A percentile compares a stretch with the other conserved stretches of the same genome.
These are phyloP conservation scores for Darevskia nairensis DNA, from an alignment of 2,797 vertebrate genomes.

Conservation along the genomic window DNA sequence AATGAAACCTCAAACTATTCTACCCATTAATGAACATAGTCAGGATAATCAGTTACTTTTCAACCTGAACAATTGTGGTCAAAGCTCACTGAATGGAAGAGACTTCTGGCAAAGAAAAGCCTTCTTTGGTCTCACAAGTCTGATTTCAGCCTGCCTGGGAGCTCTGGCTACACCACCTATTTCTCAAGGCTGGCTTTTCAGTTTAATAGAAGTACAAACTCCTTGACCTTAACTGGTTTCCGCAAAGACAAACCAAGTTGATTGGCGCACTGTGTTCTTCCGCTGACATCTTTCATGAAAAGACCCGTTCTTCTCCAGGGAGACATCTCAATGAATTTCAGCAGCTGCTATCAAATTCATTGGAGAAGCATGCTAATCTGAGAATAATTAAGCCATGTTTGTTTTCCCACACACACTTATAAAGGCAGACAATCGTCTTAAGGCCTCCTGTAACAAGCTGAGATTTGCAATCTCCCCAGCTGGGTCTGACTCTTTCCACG, in stretches of 20 bases:
- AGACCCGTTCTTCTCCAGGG: neutral
- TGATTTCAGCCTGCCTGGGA: neutral
- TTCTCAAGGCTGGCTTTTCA: conserved; percentile 6
- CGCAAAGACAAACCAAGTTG: neutral
- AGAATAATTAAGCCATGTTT: conserved; percentile 38
- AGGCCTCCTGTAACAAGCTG: neutral
- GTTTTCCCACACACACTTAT: conserved; percentile 39
- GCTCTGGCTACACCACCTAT: neutral
- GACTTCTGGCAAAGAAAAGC: neutral
- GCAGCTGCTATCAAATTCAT: conserved; percentile 17
- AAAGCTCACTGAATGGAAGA: conserved; percentile 2
- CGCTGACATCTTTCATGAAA: neutral
- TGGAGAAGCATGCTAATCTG: conserved; percentile 11
- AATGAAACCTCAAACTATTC: conserved; percentile 10
- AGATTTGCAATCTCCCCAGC: neutral
- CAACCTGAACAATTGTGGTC: neutral
- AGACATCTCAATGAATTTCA: conserved; percentile 5
- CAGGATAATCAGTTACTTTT: conserved; percentile 31
- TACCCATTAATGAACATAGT: neutral
- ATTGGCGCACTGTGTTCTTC: neutral
- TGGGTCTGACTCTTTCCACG: neutral
- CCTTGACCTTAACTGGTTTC: conserved; percentile 18
- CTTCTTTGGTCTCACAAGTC: neutral
- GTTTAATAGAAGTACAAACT: neutral
- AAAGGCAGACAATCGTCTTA: conserved; percentile 19